These are phyloP conservation scores for Copidosoma aretas DNA, from an alignment of 2,888 invertebrate species.

Conservation along the genomic window DNA sequence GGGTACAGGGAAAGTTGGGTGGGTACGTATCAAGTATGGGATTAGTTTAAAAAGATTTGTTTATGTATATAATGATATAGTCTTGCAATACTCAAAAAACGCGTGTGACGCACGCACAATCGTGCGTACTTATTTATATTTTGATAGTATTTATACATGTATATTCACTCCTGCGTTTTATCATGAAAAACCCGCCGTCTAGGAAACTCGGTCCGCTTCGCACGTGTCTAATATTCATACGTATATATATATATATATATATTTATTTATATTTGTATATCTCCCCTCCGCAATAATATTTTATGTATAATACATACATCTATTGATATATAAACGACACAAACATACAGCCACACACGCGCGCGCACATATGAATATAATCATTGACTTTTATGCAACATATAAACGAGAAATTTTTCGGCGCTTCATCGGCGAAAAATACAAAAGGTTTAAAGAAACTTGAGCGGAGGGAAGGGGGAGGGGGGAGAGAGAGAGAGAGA, in stretches of 20 bases:
- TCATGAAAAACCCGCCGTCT: slow-evolving; percentile 19
- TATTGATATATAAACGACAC: slow-evolving; percentile 14
- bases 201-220: slow-evolving; percentile 24
- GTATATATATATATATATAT: slow-evolving; percentile 24
- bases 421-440: slow-evolving; percentile 33
- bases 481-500: slow-evolving; percentile 8
- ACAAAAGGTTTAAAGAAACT: slow-evolving; percentile 34
- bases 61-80: slow-evolving; percentile 29
- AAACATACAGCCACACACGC: slow-evolving; percentile 12
- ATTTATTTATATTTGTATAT: slow-evolving; percentile 5
- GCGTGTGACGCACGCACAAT: too few species aligned
- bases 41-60: slow-evolving; percentile 19
- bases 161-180: slow-evolving; percentile 10
- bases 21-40: slow-evolving; percentile 15
- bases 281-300: too few species aligned
- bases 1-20: background rate
- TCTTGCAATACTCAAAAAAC: slow-evolving; percentile 6
- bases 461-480: too few species aligned
- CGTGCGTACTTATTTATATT: too few species aligned
- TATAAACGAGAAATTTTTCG: slow-evolving; percentile 38
- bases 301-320: too few species aligned
- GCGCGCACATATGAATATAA: background rate
- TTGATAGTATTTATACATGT: background rate
- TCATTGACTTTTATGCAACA: slow-evolving; percentile 8
- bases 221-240: slow-evolving; percentile 23